phyloP scores from a whole-genome alignment of 2,888 invertebrate genomes.

The Pseudanteris insignis region DNA sequence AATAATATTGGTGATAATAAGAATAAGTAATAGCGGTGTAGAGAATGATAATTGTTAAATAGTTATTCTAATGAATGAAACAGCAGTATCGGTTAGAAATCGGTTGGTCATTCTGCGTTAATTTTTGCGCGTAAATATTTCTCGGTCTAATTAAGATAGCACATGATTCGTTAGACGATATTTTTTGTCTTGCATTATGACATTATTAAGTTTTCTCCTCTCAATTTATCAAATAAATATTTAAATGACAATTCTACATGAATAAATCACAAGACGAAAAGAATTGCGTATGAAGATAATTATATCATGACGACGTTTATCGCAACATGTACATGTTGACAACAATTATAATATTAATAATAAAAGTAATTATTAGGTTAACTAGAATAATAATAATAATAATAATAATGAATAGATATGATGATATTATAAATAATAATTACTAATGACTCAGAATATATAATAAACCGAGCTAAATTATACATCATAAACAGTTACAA shows the following conservation, averaged over 20 bases:
- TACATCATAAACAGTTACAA: conserved; percentile 32
- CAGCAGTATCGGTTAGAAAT: conserved; percentile 42
- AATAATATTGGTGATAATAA: conserved; percentile 62
- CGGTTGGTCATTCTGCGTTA: conserved; percentile 25
- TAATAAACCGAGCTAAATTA: conserved; percentile 38
- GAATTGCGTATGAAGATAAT: conserved; percentile 37
- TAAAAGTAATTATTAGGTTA: conserved; percentile 28
- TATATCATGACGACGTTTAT: conserved; percentile 36
- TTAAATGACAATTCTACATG: conserved; percentile 36
- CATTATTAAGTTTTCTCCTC: too few relatives aligned
- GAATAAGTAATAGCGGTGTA: conserved; percentile 49
- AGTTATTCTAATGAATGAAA: conserved; percentile 47
- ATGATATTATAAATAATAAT: conserved; percentile 35
- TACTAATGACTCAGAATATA: conserved; percentile 39
- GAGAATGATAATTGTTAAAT: conserved; percentile 47
- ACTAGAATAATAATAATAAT: conserved; percentile 42
- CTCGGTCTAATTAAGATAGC: too few relatives aligned
- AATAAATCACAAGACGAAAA: conserved; percentile 42
- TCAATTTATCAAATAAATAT: conserved; percentile 40
- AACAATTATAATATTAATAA: conserved; percentile 24
- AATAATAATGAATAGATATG: conserved; percentile 37
- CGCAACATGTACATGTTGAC: conserved; percentile 29
- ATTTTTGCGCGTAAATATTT: conserved; percentile 13
- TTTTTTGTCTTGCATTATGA: too few relatives aligned
- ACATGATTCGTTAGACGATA: conserved; percentile 29